Evolutionary conservation across 2,888 invertebrate genomes (phyloP).

Genomic region (Exocentrus adspersus): DNA sequence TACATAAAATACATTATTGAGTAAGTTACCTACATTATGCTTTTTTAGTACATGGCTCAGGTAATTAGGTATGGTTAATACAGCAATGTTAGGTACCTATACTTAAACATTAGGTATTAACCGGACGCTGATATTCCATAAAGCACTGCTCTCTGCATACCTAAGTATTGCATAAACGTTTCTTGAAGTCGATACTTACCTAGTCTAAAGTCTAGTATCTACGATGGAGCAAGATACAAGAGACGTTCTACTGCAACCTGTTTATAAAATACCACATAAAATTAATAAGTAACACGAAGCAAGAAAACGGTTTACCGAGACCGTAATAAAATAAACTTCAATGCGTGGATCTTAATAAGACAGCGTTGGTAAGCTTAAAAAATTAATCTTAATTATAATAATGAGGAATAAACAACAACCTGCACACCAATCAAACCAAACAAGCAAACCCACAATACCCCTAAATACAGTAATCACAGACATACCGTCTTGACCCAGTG

Average conservation of each 20-base stretch:
- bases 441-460: constrained; percentile 39
- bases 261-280: not conserved
- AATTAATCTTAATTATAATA: constrained; percentile 31
- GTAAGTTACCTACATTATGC: too few species aligned
- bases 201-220: not conserved
- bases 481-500: constrained; percentile 37
- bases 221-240: not conserved
- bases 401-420: constrained; percentile 26
- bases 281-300: too few species aligned
- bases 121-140: too few species aligned
- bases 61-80: too few species aligned
- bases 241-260: not conserved
- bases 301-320: not conserved
- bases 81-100: too few species aligned
- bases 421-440: constrained; percentile 37
- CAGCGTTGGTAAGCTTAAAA: too few species aligned
- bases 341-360: constrained; percentile 33
- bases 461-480: constrained; percentile 35
- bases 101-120: too few species aligned
- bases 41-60: too few species aligned
- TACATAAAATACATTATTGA: too few species aligned
- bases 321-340: constrained; percentile 9
- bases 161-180: too few species aligned
- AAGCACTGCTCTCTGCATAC: too few species aligned
- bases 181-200: not conserved